phyloP scores from a whole-genome alignment of 2,888 invertebrate species.

The Ceratothoa steindachneri region DNA sequence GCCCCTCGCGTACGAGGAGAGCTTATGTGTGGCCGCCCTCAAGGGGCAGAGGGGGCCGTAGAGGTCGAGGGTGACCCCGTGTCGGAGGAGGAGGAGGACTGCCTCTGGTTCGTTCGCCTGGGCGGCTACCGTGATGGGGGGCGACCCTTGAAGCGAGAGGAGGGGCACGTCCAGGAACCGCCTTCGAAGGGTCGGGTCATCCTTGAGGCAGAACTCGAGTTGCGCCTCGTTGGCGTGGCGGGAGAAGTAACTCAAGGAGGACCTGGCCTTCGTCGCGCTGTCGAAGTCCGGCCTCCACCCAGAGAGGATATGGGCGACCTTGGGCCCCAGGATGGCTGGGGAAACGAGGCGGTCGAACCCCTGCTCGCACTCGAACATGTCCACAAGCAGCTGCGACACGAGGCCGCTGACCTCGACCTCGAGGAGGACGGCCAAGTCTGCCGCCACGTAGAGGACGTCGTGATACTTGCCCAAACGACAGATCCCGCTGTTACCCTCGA shows the following conservation, averaged over 20 bases:
- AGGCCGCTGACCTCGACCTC: conserved; percentile 67
- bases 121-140: conserved; percentile 68
- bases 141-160: conserved; percentile 71
- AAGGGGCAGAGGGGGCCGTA: conserved; percentile 27
- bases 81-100: conserved; percentile 67
- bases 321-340: conserved; percentile 75
- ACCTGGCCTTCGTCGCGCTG: conserved; percentile 72
- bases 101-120: conserved; percentile 72
- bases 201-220: conserved; percentile 21
- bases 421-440: conserved; percentile 76
- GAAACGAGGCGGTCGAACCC: conserved; percentile 66
- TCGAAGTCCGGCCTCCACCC: conserved; percentile 83
- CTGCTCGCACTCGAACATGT: conserved; percentile 64
- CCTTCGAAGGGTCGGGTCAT: conserved; percentile 53
- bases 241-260: conserved; percentile 68
- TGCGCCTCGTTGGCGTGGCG: conserved; percentile 64
- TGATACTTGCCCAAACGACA: conserved; percentile 82
- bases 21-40: conserved; percentile 16
- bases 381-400: conserved; percentile 65
- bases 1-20: conserved; percentile 28
- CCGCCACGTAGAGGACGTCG: conserved; percentile 75
- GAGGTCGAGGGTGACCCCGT: conserved; percentile 59
- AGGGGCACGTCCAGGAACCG: conserved; percentile 68
- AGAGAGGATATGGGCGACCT: conserved; percentile 74
- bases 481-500: conserved; percentile 64